Conservation (phyloP, 2,113 vertebrate genomes). For the Silurus glanis region DNA sequence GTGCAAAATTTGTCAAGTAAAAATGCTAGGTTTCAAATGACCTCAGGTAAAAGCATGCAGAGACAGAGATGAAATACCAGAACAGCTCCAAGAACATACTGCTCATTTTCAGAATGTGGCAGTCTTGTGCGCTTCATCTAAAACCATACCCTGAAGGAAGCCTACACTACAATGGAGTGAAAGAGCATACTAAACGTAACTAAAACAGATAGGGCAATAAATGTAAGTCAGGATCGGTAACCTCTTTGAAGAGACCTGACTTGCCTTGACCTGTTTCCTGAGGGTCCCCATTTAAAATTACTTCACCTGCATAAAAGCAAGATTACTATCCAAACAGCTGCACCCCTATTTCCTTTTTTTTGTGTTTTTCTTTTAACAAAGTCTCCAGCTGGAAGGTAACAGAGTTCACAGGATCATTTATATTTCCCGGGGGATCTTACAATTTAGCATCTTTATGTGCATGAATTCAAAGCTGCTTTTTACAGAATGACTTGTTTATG, state of each 20-base stretch:
- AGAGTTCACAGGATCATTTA: constrained; percentile 9
- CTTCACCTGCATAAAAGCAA: constrained; percentile 12
- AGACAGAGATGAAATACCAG: constrained; percentile 55
- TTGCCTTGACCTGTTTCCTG: constrained; percentile 29
- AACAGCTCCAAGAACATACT: constrained; percentile 16
- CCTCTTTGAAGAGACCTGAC: constrained; percentile 16
- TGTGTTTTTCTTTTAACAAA: background rate
- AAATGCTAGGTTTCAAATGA: constrained; percentile 25
- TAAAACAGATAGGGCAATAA: constrained; percentile 1
- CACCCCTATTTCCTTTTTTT: constrained; percentile 11
- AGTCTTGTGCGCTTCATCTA: constrained; percentile 16
- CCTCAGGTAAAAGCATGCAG: constrained; percentile 54
- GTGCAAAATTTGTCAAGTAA: constrained; percentile 11
- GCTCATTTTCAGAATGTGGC: constrained; percentile 43
- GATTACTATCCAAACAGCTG: constrained; percentile 21
- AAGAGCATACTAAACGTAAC: background rate
- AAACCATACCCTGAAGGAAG: constrained; percentile 29
- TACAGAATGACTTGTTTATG: background rate
- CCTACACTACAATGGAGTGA: background rate
- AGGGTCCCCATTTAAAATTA: constrained; percentile 23
- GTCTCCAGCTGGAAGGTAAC: constrained; percentile 13
- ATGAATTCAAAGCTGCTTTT: background rate
- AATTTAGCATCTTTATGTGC: background rate
- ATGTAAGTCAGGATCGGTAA: constrained; percentile 13
- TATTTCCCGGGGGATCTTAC: background rate